A percentile compares a stretch with the other conserved stretches of the same genome.
phyloP scores from a whole-genome alignment of 2,888 invertebrate species.

The Dermolepida albohirtum region DNA sequence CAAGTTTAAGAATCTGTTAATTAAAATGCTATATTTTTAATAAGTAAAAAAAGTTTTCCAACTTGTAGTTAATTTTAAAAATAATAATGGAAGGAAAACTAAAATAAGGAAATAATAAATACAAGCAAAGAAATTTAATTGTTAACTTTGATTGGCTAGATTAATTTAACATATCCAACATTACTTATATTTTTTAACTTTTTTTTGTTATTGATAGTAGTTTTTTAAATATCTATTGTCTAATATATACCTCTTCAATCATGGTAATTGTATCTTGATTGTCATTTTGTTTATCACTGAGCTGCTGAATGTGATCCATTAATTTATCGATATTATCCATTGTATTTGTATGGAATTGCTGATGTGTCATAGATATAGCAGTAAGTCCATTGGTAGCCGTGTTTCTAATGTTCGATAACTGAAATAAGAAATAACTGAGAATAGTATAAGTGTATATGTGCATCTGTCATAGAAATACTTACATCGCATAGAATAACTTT shows the following conservation, averaged over 20 bases:
- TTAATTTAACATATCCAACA: no score
- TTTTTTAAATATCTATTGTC: no score
- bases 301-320: not conserved
- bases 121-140: no score
- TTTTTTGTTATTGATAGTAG: no score
- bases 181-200: no score
- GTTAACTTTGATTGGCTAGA: no score
- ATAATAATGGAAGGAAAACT: no score
- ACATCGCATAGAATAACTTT: slow-evolving; percentile 1
- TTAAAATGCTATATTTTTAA: no score
- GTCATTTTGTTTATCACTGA: not conserved
- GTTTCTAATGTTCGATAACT: slow-evolving; percentile 19
- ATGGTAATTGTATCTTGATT: slow-evolving; percentile 3
- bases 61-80: no score
- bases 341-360: not conserved
- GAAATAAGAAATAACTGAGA: slow-evolving; percentile 4
- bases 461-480: slow-evolving; percentile 1
- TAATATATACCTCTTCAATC: slow-evolving; percentile 4
- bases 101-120: no score
- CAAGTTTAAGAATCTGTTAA: no score
- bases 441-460: not conserved
- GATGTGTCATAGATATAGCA: not conserved
- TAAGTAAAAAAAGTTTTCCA: no score
- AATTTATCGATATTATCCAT: slow-evolving; percentile 8
- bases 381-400: not conserved